Evolutionary conservation across 2,888 invertebrate genomes (phyloP).

Genomic region (Apodemia zela): DNA sequence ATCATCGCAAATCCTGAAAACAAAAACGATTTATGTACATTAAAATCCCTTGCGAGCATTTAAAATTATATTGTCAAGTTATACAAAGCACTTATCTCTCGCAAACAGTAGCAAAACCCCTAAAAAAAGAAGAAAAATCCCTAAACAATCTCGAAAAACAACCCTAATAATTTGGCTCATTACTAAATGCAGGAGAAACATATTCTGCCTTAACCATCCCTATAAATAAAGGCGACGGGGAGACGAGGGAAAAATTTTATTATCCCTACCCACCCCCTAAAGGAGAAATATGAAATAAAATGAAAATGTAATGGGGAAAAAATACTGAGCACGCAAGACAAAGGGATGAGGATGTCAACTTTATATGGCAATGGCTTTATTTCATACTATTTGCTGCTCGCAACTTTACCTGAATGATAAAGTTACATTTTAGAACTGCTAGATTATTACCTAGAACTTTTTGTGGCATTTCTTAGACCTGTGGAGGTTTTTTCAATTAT

Average conservation of each 20-base stretch:
- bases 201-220: constrained; percentile 70
- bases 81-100: constrained; percentile 51
- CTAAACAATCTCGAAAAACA: constrained; percentile 60
- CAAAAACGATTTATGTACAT: neutral
- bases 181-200: constrained; percentile 74
- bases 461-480: no score
- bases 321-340: constrained; percentile 74
- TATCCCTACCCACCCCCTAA: constrained; percentile 58
- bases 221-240: constrained; percentile 74
- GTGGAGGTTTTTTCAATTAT: no score
- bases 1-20: neutral
- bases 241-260: constrained; percentile 75
- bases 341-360: constrained; percentile 55
- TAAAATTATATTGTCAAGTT: constrained; percentile 37
- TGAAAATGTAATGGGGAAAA: constrained; percentile 80
- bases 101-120: constrained; percentile 40
- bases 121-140: constrained; percentile 48
- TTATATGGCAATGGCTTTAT: constrained; percentile 43
- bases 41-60: constrained; percentile 13
- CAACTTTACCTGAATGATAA: no score
- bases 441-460: no score
- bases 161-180: constrained; percentile 77
- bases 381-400: neutral
- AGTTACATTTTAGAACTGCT: no score
- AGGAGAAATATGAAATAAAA: constrained; percentile 80